These are phyloP conservation scores for Pheosia tremula DNA, from an alignment of 2,888 invertebrate species.

Conservation along the genomic window DNA sequence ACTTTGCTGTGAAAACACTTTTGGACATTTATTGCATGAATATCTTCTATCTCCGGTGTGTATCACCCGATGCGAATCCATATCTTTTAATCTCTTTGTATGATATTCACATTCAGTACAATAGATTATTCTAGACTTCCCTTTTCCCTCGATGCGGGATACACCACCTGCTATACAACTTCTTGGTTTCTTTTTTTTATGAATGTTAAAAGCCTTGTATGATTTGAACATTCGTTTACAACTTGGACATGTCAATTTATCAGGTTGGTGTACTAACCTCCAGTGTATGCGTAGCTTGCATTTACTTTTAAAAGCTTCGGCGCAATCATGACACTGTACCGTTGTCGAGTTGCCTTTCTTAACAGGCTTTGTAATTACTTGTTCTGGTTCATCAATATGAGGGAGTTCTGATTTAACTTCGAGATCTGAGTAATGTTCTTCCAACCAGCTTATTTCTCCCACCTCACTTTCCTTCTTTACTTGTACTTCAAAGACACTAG, in stretches of 20 bases:
- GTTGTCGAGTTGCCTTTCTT: constrained; percentile 19
- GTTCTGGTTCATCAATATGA: too few species aligned
- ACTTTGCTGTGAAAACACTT: constrained; percentile 57
- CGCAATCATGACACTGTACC: constrained; percentile 46
- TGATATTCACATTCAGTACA: constrained; percentile 59
- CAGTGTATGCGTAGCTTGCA: constrained; percentile 55
- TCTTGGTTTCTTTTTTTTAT: constrained; percentile 38
- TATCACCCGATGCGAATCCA: constrained; percentile 52
- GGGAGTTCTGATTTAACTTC: not conserved
- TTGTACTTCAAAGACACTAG: constrained; percentile 12
- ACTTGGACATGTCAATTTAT: constrained; percentile 39
- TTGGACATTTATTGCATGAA: constrained; percentile 58
- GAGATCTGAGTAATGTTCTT: not conserved
- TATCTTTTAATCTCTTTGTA: constrained; percentile 54
- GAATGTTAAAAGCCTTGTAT: constrained; percentile 50
- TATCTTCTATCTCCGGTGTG: constrained; percentile 65
- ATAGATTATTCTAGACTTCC: constrained; percentile 45
- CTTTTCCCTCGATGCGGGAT: constrained; percentile 54
- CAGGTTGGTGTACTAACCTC: constrained; percentile 44
- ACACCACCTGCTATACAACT: constrained; percentile 44
- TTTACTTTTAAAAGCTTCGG: constrained; percentile 47
- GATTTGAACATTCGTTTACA: constrained; percentile 55
- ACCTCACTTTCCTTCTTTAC: constrained; percentile 2
- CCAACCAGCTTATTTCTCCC: not conserved
- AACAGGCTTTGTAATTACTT: not conserved